Percentiles rank a stretch among this genome's conserved stretches.
Evolutionary conservation across 2,888 invertebrate species (phyloP).

Genomic region (Cantharis lateralis): DNA sequence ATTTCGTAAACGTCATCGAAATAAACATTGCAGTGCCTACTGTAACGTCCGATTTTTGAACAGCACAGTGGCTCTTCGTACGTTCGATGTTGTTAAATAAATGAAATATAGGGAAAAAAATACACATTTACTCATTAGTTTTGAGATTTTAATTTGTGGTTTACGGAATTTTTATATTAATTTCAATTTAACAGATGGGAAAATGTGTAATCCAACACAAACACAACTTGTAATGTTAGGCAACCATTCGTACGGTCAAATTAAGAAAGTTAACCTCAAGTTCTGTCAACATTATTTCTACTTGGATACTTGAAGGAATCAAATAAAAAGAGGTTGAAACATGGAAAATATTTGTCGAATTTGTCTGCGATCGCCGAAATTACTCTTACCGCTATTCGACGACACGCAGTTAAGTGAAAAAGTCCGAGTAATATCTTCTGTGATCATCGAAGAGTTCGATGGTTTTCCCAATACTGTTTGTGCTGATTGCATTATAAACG

Average conservation of each 20-base stretch:
- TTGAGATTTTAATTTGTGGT: too few relatives aligned
- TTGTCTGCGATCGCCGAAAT: background rate
- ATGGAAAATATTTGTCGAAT: background rate
- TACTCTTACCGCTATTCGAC: background rate
- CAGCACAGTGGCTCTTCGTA: too few relatives aligned
- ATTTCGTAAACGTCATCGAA: background rate
- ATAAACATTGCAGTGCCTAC: background rate
- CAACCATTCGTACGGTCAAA: too few relatives aligned
- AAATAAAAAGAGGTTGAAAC: background rate
- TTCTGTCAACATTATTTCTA: too few relatives aligned
- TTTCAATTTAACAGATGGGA: too few relatives aligned
- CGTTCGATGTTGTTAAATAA: too few relatives aligned
- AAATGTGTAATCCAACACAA: too few relatives aligned
- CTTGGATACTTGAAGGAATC: background rate
- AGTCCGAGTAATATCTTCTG: background rate
- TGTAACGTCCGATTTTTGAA: background rate
- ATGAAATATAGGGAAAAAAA: too few relatives aligned
- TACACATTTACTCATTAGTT: too few relatives aligned
- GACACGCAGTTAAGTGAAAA: background rate
- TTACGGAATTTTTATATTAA: too few relatives aligned
- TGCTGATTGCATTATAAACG: background rate
- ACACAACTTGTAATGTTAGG: too few relatives aligned
- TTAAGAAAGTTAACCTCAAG: background rate
- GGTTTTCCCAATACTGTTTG: background rate
- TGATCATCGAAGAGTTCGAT: background rate